phyloP scores from a whole-genome alignment of 2,888 invertebrate genomes.

The Pyralis farinalis region DNA sequence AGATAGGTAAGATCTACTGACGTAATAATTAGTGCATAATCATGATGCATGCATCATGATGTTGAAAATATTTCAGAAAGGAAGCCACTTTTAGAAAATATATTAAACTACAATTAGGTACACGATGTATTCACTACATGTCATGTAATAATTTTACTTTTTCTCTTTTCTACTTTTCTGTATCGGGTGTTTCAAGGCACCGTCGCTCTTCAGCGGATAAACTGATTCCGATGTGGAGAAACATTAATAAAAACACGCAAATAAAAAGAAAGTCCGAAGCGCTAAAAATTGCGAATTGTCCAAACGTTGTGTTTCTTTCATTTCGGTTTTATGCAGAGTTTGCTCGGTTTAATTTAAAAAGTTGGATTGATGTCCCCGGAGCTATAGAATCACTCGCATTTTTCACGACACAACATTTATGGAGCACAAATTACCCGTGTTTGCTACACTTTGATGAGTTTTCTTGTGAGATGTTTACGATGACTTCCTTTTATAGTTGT shows the following conservation, averaged over 20 bases:
- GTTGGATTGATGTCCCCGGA: slow-evolving; percentile 62
- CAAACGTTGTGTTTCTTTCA: background rate
- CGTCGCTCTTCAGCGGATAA: too few relatives aligned
- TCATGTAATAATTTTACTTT: too few relatives aligned
- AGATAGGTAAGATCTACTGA: too few relatives aligned
- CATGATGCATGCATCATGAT: too few relatives aligned
- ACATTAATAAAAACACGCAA: background rate
- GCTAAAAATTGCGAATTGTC: background rate
- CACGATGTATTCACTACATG: too few relatives aligned
- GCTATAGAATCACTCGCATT: slow-evolving; percentile 31
- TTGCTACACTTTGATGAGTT: slow-evolving; percentile 19
- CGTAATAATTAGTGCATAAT: too few relatives aligned
- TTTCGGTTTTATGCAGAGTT: slow-evolving; percentile 34
- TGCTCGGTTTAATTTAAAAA: slow-evolving; percentile 68
- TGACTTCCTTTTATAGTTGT: slow-evolving; percentile 5
- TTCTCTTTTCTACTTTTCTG: too few relatives aligned
- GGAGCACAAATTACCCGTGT: slow-evolving; percentile 31
- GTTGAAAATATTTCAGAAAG: too few relatives aligned
- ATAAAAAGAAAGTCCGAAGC: background rate
- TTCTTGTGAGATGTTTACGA: slow-evolving; percentile 15
- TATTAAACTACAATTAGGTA: too few relatives aligned
- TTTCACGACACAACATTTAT: slow-evolving; percentile 39
- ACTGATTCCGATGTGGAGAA: too few relatives aligned
- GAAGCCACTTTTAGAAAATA: too few relatives aligned
- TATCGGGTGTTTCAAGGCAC: too few relatives aligned